Evolutionary conservation across 2,888 invertebrate species (phyloP), one percentile per base, ranked within the genome.

Genomic region (Clitarchus hookeri): DNA sequence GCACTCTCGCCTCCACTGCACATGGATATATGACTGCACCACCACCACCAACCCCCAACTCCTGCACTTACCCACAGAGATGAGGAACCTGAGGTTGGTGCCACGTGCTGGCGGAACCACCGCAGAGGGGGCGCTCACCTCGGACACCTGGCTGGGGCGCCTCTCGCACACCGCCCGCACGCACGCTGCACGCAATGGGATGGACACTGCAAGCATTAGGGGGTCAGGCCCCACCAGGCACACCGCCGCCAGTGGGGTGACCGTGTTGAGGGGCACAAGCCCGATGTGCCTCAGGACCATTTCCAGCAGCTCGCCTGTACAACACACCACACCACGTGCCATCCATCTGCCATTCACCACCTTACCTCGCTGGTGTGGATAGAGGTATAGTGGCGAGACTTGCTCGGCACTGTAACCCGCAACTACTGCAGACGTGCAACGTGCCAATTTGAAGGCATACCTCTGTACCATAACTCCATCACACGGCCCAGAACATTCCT

Each of bases 141-240:
- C 85, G 48, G 86, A 86, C 25, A 78, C 54, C n/a, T 84, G 86
- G 79, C 86, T 88, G 12, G 65, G 87, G n/a, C 85, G 86, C 44
- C 85, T 85, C 85, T 84, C 84, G 44, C 84, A 48, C 27, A 84
- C 79, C 44, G 86, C 54, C 80, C 87, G 87, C 36, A 83, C 65
- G 85, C 93, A 93, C 25, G 93, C 90, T 13, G 93, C 89, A 89
- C 93, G 94, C 44, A 93, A 91, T 6, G 91, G 89, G 78, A 94
- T 88, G 0, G 94, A 93, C 44, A 54, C 84, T 0, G 86, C 84
- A 65, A 88, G 90, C 88, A 95, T 93, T 83, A 94, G 91, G 88
- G 96, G 94, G 92, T 98, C 98, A 8, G 98, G 97, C 84, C 94
- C 92, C 83, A 97, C 91, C 94, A 96, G 96, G 89, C 95, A 95